Evolutionary conservation across 2,797 vertebrate genomes (phyloP).

Genomic region (Peromyscus eremicus): DNA sequence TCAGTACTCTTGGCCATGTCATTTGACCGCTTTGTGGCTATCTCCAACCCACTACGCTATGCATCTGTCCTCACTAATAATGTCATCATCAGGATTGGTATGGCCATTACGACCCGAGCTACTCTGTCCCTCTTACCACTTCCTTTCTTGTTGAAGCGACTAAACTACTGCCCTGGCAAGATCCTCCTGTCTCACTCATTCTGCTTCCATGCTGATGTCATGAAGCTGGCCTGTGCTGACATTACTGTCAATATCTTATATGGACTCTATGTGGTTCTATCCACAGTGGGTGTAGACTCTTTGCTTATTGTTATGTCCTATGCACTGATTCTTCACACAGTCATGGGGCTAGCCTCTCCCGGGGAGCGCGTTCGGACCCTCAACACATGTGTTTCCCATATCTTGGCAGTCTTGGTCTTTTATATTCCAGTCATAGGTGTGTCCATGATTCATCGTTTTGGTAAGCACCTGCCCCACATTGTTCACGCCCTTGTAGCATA

Average conservation of each 20-base stretch:
- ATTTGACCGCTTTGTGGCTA: constrained; percentile 72
- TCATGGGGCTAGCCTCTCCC: constrained; percentile 56
- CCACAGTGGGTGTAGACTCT: constrained; percentile 61
- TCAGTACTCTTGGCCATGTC: constrained; percentile 76
- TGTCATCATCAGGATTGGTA: constrained; percentile 54
- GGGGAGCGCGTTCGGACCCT: constrained; percentile 18
- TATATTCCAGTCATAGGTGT: constrained; percentile 68
- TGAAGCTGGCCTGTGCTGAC: constrained; percentile 67
- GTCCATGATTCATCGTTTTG: constrained; percentile 75
- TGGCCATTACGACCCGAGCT: constrained; percentile 1
- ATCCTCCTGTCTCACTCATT: constrained; percentile 62
- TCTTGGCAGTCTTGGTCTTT: constrained; percentile 74
- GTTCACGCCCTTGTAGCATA: constrained; percentile 65
- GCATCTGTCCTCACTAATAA: constrained; percentile 46
- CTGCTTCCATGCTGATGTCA: constrained; percentile 85
- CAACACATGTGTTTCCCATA: constrained; percentile 65
- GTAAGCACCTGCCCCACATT: constrained; percentile 12
- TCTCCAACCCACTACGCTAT: constrained; percentile 65
- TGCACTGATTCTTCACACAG: constrained; percentile 51
- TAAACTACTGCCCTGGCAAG: constrained; percentile 70
- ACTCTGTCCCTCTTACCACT: constrained; percentile 58
- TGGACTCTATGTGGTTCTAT: constrained; percentile 52
- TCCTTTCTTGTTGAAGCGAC: constrained; percentile 43
- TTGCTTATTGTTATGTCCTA: constrained; percentile 77
- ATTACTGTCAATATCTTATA: constrained; percentile 64